phyloP scores from a whole-genome alignment of 1,140 invertebrate genomes.

The Nautilus pompilius region DNA sequence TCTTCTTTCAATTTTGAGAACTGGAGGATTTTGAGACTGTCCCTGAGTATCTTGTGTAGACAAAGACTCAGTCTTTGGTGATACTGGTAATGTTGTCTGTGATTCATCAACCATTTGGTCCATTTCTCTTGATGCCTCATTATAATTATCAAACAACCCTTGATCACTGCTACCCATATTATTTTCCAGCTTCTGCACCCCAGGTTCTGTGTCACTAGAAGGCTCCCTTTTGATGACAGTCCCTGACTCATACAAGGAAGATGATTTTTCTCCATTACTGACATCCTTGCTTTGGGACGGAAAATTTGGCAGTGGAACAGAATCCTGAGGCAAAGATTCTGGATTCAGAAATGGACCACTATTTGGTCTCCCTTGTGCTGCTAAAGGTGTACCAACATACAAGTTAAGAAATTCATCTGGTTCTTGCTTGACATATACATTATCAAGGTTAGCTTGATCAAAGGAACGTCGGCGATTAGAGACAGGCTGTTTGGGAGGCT shows the following conservation, averaged over 20 bases:
- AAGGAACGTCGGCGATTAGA: neutral
- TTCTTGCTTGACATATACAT: neutral
- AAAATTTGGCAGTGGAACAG: neutral
- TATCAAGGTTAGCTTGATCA: neutral
- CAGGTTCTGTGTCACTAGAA: too few species aligned
- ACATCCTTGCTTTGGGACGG: neutral
- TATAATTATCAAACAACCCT: too few species aligned
- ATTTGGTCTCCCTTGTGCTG: neutral
- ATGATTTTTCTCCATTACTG: neutral
- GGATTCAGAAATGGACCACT: neutral
- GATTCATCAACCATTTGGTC: too few species aligned
- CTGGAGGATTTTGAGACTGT: neutral
- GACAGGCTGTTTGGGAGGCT: neutral
- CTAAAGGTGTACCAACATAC: neutral
- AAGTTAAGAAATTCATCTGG: neutral
- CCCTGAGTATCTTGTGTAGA: conserved; percentile 3
- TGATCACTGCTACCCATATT: too few species aligned
- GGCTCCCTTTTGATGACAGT: too few species aligned
- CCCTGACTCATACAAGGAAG: too few species aligned
- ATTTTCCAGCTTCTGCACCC: too few species aligned
- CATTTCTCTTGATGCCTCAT: neutral
- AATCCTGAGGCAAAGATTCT: neutral
- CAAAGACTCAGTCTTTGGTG: conserved; percentile 4
- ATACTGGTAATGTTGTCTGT: too few species aligned
- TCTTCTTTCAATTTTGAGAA: conserved; percentile 7